These are phyloP conservation scores for Listronotus oregonensis DNA, from an alignment of 1,140 invertebrate genomes.

Conservation along the genomic window DNA sequence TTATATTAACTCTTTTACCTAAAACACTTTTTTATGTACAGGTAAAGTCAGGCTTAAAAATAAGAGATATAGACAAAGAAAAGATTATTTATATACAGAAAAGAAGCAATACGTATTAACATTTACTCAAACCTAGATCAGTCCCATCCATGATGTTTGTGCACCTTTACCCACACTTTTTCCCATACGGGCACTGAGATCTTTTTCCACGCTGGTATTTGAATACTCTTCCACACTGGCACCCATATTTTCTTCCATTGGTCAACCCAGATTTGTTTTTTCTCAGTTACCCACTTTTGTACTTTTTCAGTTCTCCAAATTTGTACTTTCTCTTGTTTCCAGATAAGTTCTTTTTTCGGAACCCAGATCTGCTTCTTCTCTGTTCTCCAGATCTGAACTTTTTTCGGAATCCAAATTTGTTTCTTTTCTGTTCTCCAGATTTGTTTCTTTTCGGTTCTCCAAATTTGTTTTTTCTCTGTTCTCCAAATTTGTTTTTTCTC, in stretches of 20 bases:
- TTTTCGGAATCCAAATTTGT: constrained; percentile 74
- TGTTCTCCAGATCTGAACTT: constrained; percentile 68
- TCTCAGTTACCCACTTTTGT: constrained; percentile 70
- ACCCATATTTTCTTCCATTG: constrained; percentile 63
- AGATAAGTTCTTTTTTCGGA: constrained; percentile 73
- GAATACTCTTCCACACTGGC: constrained; percentile 65
- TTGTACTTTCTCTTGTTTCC: constrained; percentile 74
- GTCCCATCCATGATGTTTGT: constrained; percentile 67
- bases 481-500: constrained; percentile 77
- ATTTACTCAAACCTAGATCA: constrained; percentile 49
- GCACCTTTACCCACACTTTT: constrained; percentile 66
- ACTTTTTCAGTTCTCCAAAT: constrained; percentile 72
- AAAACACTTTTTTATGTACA: constrained; percentile 3
- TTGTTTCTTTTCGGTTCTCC: constrained; percentile 76
- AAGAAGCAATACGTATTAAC: constrained; percentile 14
- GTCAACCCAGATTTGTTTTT: constrained; percentile 68
- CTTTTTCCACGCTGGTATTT: constrained; percentile 67
- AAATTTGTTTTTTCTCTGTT: constrained; percentile 77
- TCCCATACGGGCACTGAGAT: constrained; percentile 67
- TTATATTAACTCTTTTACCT: neutral
- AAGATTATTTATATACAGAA: constrained; percentile 41
- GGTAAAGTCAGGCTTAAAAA: constrained; percentile 23
- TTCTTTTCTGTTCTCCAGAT: constrained; percentile 80
- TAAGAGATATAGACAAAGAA: constrained; percentile 20
- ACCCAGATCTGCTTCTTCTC: constrained; percentile 72